Evolutionary conservation across 1,140 invertebrate species (phyloP).

Genomic region (Eulimnadia texana): DNA sequence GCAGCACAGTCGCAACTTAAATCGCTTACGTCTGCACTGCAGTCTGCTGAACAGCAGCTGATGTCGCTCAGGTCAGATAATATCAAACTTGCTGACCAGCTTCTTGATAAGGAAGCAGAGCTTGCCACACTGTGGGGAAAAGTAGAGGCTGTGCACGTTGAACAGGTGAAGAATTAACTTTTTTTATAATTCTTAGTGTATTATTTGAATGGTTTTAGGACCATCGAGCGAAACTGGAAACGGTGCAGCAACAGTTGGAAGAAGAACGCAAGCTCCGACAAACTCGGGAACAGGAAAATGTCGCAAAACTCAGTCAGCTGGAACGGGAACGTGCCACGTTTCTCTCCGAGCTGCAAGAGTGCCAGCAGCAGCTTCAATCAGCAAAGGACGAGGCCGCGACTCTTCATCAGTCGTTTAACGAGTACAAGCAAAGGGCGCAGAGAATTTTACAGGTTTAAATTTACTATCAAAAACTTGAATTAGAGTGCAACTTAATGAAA

Average conservation of each 20-base stretch:
- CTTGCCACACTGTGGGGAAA: slow-evolving; percentile 5
- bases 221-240: slow-evolving; percentile 1
- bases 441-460: slow-evolving; percentile 59
- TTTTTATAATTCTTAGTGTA: background rate
- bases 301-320: slow-evolving; percentile 10
- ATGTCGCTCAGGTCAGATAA: slow-evolving; percentile 10
- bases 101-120: slow-evolving; percentile 13
- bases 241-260: background rate
- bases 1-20: slow-evolving; percentile 1
- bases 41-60: slow-evolving; percentile 5
- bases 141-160: slow-evolving; percentile 11
- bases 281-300: background rate
- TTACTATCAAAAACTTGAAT: slow-evolving; percentile 41
- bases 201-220: background rate
- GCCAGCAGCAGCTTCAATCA: slow-evolving; percentile 17
- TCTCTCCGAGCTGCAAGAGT: slow-evolving; percentile 17
- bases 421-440: slow-evolving; percentile 53
- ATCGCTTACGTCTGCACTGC: background rate
- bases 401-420: slow-evolving; percentile 25
- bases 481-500: too few species aligned
- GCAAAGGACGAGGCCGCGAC: slow-evolving; percentile 2
- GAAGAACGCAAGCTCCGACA: background rate
- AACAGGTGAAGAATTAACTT: background rate
- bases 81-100: slow-evolving; percentile 10
- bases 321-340: slow-evolving; percentile 3